phyloP scores from a whole-genome alignment of 2,888 invertebrate species.

The Tetramorium bicarinatum region DNA sequence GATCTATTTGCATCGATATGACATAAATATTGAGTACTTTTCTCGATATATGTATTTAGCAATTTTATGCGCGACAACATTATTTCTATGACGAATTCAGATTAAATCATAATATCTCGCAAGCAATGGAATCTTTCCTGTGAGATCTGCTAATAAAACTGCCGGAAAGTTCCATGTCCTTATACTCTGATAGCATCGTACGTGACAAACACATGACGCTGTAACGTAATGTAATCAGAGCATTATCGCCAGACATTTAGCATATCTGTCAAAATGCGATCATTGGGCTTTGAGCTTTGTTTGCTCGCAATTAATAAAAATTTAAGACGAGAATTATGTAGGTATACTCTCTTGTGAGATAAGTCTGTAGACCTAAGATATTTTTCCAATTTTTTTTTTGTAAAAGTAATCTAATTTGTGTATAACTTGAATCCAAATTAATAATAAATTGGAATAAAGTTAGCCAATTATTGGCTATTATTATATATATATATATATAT shows the following conservation, averaged over 20 bases:
- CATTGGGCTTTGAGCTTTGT: background rate
- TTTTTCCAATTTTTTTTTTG: too few species aligned
- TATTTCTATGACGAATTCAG: background rate
- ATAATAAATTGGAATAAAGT: too few species aligned
- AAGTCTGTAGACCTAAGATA: background rate
- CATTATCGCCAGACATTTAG: background rate
- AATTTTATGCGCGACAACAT: background rate
- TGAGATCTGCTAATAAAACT: background rate
- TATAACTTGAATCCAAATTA: too few species aligned
- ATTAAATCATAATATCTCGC: background rate
- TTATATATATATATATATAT: too few species aligned
- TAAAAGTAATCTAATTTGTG: too few species aligned
- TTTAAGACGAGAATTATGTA: background rate
- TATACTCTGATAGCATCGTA: background rate
- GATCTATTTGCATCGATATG: background rate
- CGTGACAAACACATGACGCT: too few species aligned
- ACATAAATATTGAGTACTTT: background rate
- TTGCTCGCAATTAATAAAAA: background rate
- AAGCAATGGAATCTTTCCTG: background rate
- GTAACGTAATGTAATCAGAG: too few species aligned
- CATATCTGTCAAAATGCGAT: background rate
- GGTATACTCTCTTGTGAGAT: background rate
- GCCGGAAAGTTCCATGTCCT: background rate
- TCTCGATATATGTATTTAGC: background rate
- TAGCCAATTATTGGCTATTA: too few species aligned